Conservation (phyloP, 2,113 vertebrate genomes). For the Rhea americana region DNA sequence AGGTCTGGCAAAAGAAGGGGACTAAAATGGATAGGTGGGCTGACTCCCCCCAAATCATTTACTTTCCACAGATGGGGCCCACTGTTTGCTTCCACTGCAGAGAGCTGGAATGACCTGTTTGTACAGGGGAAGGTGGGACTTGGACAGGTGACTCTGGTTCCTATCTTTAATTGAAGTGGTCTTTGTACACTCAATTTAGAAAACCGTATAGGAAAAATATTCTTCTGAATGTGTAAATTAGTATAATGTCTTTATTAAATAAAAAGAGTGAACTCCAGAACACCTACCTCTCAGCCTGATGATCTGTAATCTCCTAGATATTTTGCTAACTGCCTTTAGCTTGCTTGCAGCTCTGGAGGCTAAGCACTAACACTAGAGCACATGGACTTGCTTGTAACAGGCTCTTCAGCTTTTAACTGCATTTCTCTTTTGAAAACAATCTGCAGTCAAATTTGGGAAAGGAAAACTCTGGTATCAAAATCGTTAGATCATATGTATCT, state of each 20-base stretch:
- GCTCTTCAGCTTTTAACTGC: not conserved
- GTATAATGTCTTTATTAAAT: not conserved
- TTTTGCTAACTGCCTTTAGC: not conserved
- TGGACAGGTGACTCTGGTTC: accelerated
- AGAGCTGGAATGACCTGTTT: accelerated
- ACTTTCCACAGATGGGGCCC: not conserved
- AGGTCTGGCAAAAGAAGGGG: not conserved
- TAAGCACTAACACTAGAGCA: accelerated
- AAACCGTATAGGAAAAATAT: not conserved
- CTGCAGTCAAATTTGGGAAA: not conserved
- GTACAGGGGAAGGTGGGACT: not conserved
- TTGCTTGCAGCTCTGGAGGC: not conserved
- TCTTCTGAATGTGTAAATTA: not conserved
- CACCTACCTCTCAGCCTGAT: accelerated
- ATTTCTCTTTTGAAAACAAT: not conserved
- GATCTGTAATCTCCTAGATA: not conserved
- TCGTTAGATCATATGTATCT: not conserved
- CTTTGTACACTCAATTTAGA: not conserved
- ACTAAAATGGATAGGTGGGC: not conserved
- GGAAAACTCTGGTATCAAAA: not conserved
- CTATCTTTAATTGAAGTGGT: not conserved
- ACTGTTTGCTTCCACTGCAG: not conserved
- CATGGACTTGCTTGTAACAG: not conserved
- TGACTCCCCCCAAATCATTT: not conserved
- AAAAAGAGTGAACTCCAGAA: not conserved